Evolutionary conservation across 1,140 invertebrate species (phyloP), one percentile per base, ranked within the genome.

Genomic region (Stegodyphus mimosarum): DNA sequence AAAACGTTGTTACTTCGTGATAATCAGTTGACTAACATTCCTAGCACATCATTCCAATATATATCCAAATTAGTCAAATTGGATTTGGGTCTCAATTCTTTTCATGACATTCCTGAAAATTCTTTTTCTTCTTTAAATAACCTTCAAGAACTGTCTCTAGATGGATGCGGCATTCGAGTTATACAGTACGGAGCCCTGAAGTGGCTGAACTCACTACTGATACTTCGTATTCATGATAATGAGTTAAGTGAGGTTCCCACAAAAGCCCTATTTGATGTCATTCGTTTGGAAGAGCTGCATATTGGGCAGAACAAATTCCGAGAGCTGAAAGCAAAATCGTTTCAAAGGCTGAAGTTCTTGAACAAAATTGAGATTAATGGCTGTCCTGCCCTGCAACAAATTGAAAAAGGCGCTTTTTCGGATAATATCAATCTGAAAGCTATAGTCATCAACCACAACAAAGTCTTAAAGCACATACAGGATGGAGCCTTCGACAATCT

Each of bases 1-100:
- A 91, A 95, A 73, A 94, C 95, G 0, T 91, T 98, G 0, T 95
- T 95, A 88, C 91, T 98, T 66, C 95, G 96, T 88, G 95, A 97
- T 89, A 98, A 98, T 90, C 94, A 94, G 74, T 90, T 97, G 55
- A 94, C 92, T 86, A 91, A 92, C 17, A 86, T 91, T 69, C 88
- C 88, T 7, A 95, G 94, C 2, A 89, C 92, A 10, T 93, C 95
- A 0, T 94, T 96, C 86, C 92, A 93, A 13, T 92, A 94, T 0
- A 89, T 96, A 83, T 93, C 93, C 55, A 94, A 88, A 69, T 87
- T 91, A 17, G 87, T 88, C 72, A 88, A 85, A 60, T 90, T 98
- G 6, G 95, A 96, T 88, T 92, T 97, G 18, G 95, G 95, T 2
- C 92, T 95, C 85, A 98, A 98, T 89, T 93, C 93, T 0, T 96